Percentiles rank a stretch among this genome's conserved stretches.
phyloP scores from a whole-genome alignment of 2,888 invertebrate genomes.

The Mesochorus sp. region DNA sequence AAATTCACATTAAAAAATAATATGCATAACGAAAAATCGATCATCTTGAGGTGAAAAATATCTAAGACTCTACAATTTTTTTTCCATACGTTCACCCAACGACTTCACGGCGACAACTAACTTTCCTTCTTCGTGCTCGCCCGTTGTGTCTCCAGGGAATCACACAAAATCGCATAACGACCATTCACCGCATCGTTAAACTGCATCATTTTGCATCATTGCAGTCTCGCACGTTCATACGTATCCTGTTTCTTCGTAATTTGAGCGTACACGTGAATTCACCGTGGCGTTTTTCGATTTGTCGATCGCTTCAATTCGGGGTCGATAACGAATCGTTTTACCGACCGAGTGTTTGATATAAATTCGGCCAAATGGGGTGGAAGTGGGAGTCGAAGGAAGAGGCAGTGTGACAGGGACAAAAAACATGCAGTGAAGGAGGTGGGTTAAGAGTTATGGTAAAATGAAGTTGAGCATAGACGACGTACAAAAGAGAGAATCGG shows the following conservation, averaged over 20 bases:
- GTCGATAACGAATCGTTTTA: conserved; percentile 24
- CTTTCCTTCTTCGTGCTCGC: conserved; percentile 41
- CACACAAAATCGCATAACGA: conserved; percentile 43
- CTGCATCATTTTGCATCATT: conserved; percentile 48
- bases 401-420: conserved; percentile 41
- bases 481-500: conserved; percentile 39
- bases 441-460: conserved; percentile 79
- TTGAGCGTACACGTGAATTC: neutral
- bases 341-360: conserved; percentile 1
- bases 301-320: neutral
- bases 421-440: conserved; percentile 58
- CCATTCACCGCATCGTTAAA: conserved; percentile 5
- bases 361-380: neutral
- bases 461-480: conserved; percentile 66
- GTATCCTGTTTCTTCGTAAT: conserved; percentile 37
- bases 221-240: conserved; percentile 51
- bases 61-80: neutral
- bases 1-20: neutral
- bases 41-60: neutral
- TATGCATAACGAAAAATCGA: neutral
- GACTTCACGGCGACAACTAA: conserved; percentile 54
- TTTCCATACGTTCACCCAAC: conserved; percentile 26
- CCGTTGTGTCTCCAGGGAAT: conserved; percentile 13
- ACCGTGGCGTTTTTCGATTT: neutral
- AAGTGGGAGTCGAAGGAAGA: neutral